Conservation (phyloP, 30 jellyfish, hydroid and myxozoan species). For the Pelagia noctiluca region DNA sequence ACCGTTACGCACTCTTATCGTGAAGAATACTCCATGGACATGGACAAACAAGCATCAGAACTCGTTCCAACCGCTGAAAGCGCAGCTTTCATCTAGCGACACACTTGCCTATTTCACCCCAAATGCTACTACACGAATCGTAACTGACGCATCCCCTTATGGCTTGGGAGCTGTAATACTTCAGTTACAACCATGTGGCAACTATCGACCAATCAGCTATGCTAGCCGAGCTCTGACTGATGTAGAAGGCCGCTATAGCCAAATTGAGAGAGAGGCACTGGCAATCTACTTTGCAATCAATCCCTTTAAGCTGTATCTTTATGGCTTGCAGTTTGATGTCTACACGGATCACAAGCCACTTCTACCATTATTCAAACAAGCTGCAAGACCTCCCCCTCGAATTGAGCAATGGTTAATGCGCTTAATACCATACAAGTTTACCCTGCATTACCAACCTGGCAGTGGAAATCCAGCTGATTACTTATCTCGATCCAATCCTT, state of each 20-base stretch:
- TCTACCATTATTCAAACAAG: not conserved
- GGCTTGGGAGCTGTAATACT: conserved; percentile 46
- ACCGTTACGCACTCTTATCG: conserved; percentile 1
- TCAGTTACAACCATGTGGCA: conserved; percentile 15
- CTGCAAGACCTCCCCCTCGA: conserved; percentile 12
- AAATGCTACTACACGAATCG: not conserved
- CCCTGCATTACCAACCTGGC: conserved; percentile 1
- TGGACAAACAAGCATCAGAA: conserved; percentile 19
- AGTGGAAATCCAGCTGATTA: conserved; percentile 7
- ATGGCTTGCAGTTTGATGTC: conserved; percentile 19
- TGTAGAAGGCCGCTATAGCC: conserved; percentile 19
- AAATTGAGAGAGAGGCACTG: conserved; percentile 30
- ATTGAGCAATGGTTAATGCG: conserved; percentile 10
- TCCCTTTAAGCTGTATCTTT: not conserved
- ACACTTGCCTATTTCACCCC: conserved; percentile 43
- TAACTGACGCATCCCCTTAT: conserved; percentile 28
- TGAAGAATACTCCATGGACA: not conserved
- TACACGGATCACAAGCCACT: conserved; percentile 51
- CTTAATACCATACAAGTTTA: conserved; percentile 15
- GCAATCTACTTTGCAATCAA: conserved; percentile 6
- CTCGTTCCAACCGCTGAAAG: conserved; percentile 8
- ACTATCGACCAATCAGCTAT: conserved; percentile 16
- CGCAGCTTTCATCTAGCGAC: not conserved
- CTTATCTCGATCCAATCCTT: conserved; percentile 40
- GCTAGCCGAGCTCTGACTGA: conserved; percentile 5